Evolutionary conservation across 2,113 vertebrate species (phyloP).

Genomic region (Gymnogyps californianus): DNA sequence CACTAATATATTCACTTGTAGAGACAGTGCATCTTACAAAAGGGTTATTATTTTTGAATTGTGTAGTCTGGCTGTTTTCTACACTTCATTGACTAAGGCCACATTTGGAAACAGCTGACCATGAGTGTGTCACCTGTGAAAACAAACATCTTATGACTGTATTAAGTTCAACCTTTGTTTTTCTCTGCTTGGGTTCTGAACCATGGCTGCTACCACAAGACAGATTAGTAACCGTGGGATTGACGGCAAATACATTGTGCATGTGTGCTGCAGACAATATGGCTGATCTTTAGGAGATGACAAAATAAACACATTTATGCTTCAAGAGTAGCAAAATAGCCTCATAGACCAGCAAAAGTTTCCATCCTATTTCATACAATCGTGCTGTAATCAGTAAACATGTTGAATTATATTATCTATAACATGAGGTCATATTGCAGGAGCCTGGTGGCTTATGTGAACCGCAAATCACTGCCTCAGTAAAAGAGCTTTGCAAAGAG

Average conservation of each 20-base stretch:
- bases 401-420: constrained; percentile 51
- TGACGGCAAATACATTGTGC: not conserved
- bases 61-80: not conserved
- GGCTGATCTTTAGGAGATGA: not conserved
- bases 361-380: constrained; percentile 40
- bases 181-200: not conserved
- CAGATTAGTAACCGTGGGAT: not conserved
- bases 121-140: not conserved
- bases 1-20: not conserved
- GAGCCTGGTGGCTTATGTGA: not conserved
- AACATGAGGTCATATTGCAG: constrained; percentile 19
- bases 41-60: not conserved
- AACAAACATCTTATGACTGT: not conserved
- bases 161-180: not conserved
- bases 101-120: not conserved
- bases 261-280: not conserved
- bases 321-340: not conserved
- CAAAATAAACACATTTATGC: not conserved
- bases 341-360: not conserved
- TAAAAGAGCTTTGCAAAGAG: constrained; percentile 16
- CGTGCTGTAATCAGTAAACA: not conserved
- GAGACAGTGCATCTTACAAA: not conserved
- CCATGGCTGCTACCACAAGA: not conserved
- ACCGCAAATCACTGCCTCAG: constrained; percentile 11
- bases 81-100: not conserved